Conservation (phyloP, 2,113 vertebrate genomes). For the Bubo blakistoni region DNA sequence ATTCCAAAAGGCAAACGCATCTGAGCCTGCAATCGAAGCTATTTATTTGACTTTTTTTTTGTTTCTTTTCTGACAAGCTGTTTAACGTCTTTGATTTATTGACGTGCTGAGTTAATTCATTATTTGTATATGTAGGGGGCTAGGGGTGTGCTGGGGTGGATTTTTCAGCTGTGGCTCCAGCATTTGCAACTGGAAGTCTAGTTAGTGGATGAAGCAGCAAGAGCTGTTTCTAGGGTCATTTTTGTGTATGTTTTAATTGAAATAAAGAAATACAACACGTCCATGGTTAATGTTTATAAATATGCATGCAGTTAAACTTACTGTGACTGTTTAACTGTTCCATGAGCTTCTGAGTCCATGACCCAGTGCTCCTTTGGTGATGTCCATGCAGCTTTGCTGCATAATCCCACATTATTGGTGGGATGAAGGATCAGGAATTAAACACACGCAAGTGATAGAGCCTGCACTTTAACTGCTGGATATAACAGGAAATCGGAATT, state of each 20-base stretch:
- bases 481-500: background rate
- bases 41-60: slow-evolving; percentile 6
- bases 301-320: background rate
- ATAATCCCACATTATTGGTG: background rate
- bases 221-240: background rate
- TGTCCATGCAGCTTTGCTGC: background rate
- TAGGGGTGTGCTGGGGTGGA: background rate
- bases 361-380: background rate
- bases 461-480: background rate
- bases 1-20: background rate
- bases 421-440: background rate
- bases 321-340: background rate
- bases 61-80: background rate
- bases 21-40: background rate
- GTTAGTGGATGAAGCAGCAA: background rate
- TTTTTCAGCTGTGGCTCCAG: background rate
- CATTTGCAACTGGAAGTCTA: background rate
- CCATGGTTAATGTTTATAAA: background rate
- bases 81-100: background rate
- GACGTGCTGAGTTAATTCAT: background rate
- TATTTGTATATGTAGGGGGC: background rate
- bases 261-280: background rate
- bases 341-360: background rate
- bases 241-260: background rate
- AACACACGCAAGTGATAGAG: background rate